phyloP scores from a whole-genome alignment of 2,113 vertebrate genomes.

The Zonotrichia leucophrys region DNA sequence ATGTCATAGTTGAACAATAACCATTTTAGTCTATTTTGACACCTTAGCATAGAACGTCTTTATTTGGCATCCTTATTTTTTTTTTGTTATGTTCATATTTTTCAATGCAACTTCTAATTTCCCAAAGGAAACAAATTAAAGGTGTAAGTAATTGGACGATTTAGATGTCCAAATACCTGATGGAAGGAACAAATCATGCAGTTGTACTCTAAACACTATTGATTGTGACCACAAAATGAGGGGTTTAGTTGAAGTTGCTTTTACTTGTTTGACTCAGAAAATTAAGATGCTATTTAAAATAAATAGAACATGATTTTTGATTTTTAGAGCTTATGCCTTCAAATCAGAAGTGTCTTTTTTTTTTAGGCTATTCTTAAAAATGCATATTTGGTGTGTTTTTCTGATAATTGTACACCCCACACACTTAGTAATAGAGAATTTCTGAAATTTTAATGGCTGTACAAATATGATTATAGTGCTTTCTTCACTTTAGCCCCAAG shows the following conservation, averaged over 20 bases:
- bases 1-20: neutral
- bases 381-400: neutral
- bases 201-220: neutral
- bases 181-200: neutral
- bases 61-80: neutral
- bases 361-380: rapidly evolving
- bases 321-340: neutral
- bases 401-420: neutral
- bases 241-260: neutral
- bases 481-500: neutral
- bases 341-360: rapidly evolving
- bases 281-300: neutral
- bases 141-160: neutral
- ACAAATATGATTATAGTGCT: neutral
- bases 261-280: neutral
- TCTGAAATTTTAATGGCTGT: neutral
- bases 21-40: neutral
- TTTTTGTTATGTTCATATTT: neutral
- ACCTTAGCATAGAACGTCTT: neutral
- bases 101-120: neutral
- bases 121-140: neutral
- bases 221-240: neutral
- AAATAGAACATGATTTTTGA: neutral
- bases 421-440: neutral
- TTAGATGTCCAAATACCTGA: neutral